A percentile compares a stretch with the other conserved stretches of the same genome.
Conservation (phyloP, 1,140 invertebrate species). For the Oreohelix idahoensis region DNA sequence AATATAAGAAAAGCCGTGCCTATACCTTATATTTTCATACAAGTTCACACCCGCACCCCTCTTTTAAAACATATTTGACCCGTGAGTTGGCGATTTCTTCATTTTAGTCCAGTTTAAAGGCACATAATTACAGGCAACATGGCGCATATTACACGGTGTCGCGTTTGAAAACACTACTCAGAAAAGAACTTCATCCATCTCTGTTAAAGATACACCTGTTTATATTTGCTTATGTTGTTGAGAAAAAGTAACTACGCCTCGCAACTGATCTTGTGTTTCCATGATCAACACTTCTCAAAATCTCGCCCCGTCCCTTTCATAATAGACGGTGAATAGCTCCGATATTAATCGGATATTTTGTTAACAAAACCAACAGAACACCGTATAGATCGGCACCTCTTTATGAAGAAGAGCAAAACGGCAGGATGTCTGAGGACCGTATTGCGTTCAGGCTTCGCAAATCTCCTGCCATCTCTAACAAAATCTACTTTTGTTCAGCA, state of each 20-base stretch:
- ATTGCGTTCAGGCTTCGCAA: not conserved
- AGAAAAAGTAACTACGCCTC: not conserved
- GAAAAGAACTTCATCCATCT: not conserved
- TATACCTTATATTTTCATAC: not conserved
- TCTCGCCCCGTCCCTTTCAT: not conserved
- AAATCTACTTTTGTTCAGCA: not conserved
- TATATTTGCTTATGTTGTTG: conserved; percentile 5
- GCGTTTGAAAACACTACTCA: not conserved
- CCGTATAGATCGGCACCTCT: not conserved
- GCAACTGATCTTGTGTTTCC: not conserved
- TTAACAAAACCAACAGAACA: not conserved
- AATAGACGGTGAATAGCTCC: not conserved
- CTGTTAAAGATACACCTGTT: not conserved
- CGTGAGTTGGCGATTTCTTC: not conserved
- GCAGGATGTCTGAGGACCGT: not conserved
- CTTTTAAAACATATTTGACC: not conserved
- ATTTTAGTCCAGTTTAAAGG: not conserved
- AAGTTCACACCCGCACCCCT: not conserved
- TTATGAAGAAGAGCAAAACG: not conserved
- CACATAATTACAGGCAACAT: not conserved
- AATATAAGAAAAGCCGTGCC: too few species aligned
- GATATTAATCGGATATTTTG: not conserved
- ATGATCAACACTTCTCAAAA: not conserved
- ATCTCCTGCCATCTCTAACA: not conserved
- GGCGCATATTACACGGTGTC: not conserved